Evolutionary conservation across 2,797 vertebrate species (phyloP), one percentile per base, ranked within the genome.

Genomic region (Geotrypetes seraphini): DNA sequence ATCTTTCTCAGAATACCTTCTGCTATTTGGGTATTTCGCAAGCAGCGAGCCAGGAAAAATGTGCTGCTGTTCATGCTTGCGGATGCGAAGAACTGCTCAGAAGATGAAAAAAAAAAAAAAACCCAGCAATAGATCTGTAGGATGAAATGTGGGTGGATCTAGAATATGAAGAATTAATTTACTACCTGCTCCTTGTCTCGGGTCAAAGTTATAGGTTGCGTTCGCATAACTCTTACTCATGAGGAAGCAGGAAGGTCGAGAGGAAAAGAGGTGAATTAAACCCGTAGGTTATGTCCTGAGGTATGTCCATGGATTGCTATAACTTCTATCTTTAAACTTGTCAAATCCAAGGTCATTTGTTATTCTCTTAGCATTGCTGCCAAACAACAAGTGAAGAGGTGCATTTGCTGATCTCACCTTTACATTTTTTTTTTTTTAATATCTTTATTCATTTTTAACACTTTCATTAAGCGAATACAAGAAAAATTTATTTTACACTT

Each of bases 151-250:
- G 28, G 5, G 1, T 36, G 10, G 19, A 12, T 53, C 27, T 53
- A 11, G 47, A 39, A 22, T 36, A 39, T 17, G 34, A 51, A 32
- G 46, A 50, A 58, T 25, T 63, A 34, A 59, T 63, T 54, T 44
- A 54, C 44, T 57, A 13, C 2, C 0, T 62, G 43, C 28, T 34
- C 36, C 14, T 2, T 15, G 33, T 30, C 41, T 55, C 39, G 57
- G 46, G 48, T 55, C 53, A 45, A 38, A 31, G 16, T 42, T 50
- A 47, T 60, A 38, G 55, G 15, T 29, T 40, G 38, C 42, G 39
- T 38, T 39, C 68, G 36, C 15, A 12, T 14, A 43, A 34, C 34
- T 47, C 50, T 47, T 26, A 29, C 40, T 25, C 11, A 34, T 43
- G 38, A 24, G 30, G 33, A 7, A 1, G 0, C 33, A 25, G 59